Percentiles rank a stretch among this genome's conserved stretches.
Evolutionary conservation across 2,888 invertebrate species (phyloP).

Genomic region (Athripsodes cinereus): DNA sequence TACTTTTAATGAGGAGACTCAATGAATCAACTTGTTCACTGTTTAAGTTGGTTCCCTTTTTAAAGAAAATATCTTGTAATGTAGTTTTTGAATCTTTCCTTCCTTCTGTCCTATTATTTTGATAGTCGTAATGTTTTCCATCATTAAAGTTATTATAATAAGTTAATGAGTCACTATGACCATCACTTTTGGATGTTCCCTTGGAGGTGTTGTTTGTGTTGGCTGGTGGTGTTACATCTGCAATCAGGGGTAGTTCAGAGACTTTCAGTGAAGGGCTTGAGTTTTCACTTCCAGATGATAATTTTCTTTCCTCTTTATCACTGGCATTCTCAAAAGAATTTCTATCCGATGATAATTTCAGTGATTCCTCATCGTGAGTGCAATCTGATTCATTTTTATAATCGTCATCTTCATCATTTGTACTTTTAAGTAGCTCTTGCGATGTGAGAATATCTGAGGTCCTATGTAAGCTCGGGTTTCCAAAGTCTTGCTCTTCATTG

Average conservation of each 20-base stretch:
- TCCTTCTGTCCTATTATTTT: not conserved
- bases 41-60: slow-evolving; percentile 19
- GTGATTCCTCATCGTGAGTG: slow-evolving; percentile 15
- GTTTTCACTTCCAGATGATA: not conserved
- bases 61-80: slow-evolving; percentile 30
- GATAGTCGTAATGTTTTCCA: slow-evolving; percentile 5
- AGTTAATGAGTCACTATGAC: not conserved
- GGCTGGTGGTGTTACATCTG: not conserved
- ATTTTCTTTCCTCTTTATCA: slow-evolving; percentile 13
- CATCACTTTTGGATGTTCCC: not conserved
- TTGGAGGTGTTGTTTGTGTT: not conserved
- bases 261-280: slow-evolving; percentile 3
- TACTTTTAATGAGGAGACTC: slow-evolving; percentile 36
- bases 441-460: slow-evolving; percentile 27
- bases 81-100: slow-evolving; percentile 13
- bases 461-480: slow-evolving; percentile 51
- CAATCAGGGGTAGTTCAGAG: not conserved
- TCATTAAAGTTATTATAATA: slow-evolving; percentile 5
- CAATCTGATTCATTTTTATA: slow-evolving; percentile 17
- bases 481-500: slow-evolving; percentile 45
- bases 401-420: slow-evolving; percentile 3
- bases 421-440: slow-evolving; percentile 13
- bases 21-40: slow-evolving; percentile 23
- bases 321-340: slow-evolving; percentile 35
- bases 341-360: slow-evolving; percentile 16